Base-by-base conservation (phyloP, 1,140 invertebrate species). In the Watersipora subatra region DNA sequence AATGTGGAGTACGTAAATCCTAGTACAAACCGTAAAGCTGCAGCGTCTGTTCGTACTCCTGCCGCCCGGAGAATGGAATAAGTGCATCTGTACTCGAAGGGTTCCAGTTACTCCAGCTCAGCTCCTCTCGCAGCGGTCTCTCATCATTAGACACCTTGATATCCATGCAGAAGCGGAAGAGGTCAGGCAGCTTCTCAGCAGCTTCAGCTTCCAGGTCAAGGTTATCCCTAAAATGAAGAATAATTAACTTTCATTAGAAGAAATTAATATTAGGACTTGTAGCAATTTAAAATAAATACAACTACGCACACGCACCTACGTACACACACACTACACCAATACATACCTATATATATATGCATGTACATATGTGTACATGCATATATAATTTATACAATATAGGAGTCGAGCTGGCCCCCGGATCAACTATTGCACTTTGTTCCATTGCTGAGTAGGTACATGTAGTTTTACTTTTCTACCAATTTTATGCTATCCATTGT, bases 111-210 rank as follows among this genome's bases (percentile, higher is more conserved):
- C 88, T 83, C 91, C 91, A 94, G 28, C 85, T 84, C 63, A 73
- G 73, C 46, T 75, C 72, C 27, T 24, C 17, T 17, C 74, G 74
- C 75, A 83, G 71, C 76, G 83, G 66, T 77, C 87, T 73, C 76
- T 89, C 85, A 20, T 87, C 86, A 2, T 86, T 85, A 80, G 84
- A 83, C 2, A 92, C 87, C 71, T 85, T 85, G 3, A 92, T 81
- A 66, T 88, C 88, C 1, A 95, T 75, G 0, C 84, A 84, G 1
- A 89, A 83, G 1, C 78, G 82, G 71, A 93, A 91, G 68, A 86
- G 84, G 1, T 87, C 86, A 0, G 89, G 88, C 73, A 91, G 90
- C 72, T 90, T 87, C 67, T 94, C 92, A 25, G 86, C 83, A 1
- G 86, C 84, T 2, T 88, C 86, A 56, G 92, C 79, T 67, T 46